Conservation (phyloP, 2,797 vertebrate species). For the Xenentodon cancila region DNA sequence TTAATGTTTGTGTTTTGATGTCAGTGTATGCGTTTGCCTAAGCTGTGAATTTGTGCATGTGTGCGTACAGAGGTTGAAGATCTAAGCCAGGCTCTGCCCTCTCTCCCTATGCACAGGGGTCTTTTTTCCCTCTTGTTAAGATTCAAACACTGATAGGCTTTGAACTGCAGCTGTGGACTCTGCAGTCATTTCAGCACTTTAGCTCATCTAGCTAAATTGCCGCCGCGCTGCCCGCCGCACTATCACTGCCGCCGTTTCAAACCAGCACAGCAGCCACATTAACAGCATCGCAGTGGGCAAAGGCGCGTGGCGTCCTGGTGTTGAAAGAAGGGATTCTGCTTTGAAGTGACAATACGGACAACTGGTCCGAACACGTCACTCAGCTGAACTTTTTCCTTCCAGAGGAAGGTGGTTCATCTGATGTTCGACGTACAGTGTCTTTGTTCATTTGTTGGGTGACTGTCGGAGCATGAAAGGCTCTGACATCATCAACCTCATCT, state of each 20-base stretch:
- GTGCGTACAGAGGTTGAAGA: conserved; percentile 69
- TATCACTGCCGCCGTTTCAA: conserved; percentile 37
- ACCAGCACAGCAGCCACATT: conserved; percentile 42
- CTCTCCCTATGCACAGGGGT: conserved; percentile 70
- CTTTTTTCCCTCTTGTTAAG: conserved; percentile 78
- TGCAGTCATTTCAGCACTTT: conserved; percentile 68
- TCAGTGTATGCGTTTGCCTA: conserved; percentile 66
- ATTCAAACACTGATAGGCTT: conserved; percentile 78
- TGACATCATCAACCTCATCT: no score
- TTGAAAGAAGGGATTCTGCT: conserved; percentile 39
- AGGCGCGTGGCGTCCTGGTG: conserved; percentile 20
- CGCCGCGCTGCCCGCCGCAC: conserved; percentile 30
- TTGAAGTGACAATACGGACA: conserved; percentile 49
- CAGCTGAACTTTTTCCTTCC: conserved; percentile 32
- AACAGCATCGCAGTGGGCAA: conserved; percentile 37
- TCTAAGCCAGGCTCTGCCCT: conserved; percentile 73
- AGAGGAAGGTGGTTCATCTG: conserved; percentile 9
- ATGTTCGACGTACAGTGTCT: background rate
- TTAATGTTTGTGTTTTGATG: conserved; percentile 79
- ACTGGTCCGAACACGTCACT: conserved; percentile 34
- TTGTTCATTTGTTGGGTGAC: no score
- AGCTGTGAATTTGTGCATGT: conserved; percentile 38
- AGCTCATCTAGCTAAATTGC: conserved; percentile 60
- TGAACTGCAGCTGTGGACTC: conserved; percentile 75
- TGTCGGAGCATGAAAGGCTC: no score